Evolutionary conservation across 1,140 invertebrate genomes (phyloP).

Genomic region (Sesamia nonagrioides): DNA sequence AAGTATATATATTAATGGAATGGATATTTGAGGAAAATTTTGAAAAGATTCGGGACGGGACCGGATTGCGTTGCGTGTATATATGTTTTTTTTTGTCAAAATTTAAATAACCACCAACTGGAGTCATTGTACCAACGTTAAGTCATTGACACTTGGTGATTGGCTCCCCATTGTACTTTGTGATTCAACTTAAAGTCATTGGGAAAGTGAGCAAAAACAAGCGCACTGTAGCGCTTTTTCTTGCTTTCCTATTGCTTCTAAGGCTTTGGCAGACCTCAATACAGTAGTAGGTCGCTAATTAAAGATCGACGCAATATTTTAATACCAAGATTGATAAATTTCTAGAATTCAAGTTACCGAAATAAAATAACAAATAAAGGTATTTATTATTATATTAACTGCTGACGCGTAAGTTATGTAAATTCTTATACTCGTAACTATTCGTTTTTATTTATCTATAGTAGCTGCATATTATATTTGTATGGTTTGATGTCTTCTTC

Average conservation of each 20-base stretch:
- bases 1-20: no score
- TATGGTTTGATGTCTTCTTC: not conserved
- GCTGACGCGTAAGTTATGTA: constrained; percentile 4
- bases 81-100: not conserved
- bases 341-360: no score
- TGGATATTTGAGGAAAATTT: not conserved
- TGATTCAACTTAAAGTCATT: constrained; percentile 41
- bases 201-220: constrained; percentile 29
- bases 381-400: constrained; percentile 1
- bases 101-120: not conserved
- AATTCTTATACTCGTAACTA: not conserved
- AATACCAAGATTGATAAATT: no score
- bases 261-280: constrained; percentile 12
- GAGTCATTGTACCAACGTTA: constrained; percentile 22
- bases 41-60: not conserved
- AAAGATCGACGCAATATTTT: no score
- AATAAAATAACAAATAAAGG: constrained; percentile 29
- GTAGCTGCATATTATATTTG: not conserved
- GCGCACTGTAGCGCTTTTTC: no score
- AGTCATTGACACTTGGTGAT: constrained; percentile 37
- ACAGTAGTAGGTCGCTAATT: no score
- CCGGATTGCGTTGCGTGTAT: not conserved
- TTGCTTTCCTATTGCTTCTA: not conserved
- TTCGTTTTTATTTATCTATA: constrained; percentile 24
- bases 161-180: constrained; percentile 31